Evolutionary conservation across 2,113 vertebrate genomes (phyloP).

Genomic region (Platanista minor): DNA sequence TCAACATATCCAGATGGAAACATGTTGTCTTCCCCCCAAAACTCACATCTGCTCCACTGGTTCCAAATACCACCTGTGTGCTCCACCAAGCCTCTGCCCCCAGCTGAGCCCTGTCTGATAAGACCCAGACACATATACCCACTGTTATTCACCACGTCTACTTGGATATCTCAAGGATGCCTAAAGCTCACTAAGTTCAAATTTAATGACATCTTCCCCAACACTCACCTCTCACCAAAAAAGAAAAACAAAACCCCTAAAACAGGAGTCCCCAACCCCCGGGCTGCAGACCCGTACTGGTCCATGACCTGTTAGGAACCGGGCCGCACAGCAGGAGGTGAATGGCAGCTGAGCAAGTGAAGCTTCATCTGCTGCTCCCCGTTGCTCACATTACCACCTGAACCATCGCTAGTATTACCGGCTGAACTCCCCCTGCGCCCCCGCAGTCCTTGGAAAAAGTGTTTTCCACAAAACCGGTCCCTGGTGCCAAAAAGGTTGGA

Average conservation of each 20-base stretch:
- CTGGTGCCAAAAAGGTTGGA: too few relatives aligned
- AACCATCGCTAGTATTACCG: too few relatives aligned
- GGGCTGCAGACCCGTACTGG: too few relatives aligned
- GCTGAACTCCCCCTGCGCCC: too few relatives aligned
- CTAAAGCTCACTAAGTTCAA: background rate
- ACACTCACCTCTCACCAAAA: background rate
- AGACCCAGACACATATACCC: background rate
- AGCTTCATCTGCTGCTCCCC: too few relatives aligned
- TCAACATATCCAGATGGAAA: background rate
- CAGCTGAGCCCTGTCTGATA: background rate
- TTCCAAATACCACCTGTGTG: background rate
- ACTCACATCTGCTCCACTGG: background rate
- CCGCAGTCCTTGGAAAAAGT: too few relatives aligned
- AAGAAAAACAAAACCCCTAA: background rate
- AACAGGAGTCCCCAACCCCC: too few relatives aligned
- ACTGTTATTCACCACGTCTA: background rate
- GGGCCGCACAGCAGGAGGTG: too few relatives aligned
- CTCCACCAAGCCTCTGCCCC: background rate
- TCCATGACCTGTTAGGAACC: too few relatives aligned
- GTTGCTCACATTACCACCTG: too few relatives aligned
- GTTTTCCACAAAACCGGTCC: too few relatives aligned
- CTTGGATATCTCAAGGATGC: background rate
- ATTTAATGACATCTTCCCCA: background rate
- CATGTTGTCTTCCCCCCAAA: background rate
- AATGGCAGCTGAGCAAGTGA: too few relatives aligned